A percentile compares a stretch with the other conserved stretches of the same genome.
These are phyloP conservation scores for Heteromurus nitidus DNA, from an alignment of 2,888 invertebrate genomes.

Conservation along the genomic window DNA sequence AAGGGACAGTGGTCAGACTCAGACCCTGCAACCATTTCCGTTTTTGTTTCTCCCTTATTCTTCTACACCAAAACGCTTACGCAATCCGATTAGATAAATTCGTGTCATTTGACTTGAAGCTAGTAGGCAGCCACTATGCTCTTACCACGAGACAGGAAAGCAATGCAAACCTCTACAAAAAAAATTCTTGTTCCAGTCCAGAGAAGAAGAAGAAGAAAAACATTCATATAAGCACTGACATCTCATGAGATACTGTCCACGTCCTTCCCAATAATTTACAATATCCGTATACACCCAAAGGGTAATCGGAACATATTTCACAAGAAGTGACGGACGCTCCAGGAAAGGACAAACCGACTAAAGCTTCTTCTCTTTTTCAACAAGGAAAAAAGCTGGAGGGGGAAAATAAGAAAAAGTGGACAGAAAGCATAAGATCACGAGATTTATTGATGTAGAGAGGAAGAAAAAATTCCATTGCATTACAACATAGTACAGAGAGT, in stretches of 20 bases:
- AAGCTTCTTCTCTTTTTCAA: background rate
- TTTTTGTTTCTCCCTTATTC: slow-evolving; percentile 22
- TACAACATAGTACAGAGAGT: background rate
- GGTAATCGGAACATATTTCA: slow-evolving; percentile 48
- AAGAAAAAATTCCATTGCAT: background rate
- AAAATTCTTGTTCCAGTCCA: too few species aligned
- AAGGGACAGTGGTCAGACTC: slow-evolving; percentile 41
- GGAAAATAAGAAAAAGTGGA: too few species aligned
- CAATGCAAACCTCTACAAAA: too few species aligned
- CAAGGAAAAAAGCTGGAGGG: slow-evolving; percentile 1
- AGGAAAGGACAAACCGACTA: background rate
- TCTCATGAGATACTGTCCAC: slow-evolving; percentile 19
- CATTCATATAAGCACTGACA: background rate
- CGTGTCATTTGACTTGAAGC: too few species aligned
- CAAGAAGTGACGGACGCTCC: background rate
- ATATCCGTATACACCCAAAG: slow-evolving; percentile 54
- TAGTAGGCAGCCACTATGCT: too few species aligned
- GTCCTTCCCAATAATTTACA: slow-evolving; percentile 50
- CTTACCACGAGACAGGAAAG: too few species aligned
- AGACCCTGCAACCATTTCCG: slow-evolving; percentile 30
- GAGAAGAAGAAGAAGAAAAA: background rate
- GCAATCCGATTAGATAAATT: slow-evolving; percentile 1
- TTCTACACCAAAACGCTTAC: too few species aligned
- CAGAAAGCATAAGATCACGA: slow-evolving; percentile 20
- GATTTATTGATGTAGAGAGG: slow-evolving; percentile 15